Evolutionary conservation across 2,113 vertebrate genomes (phyloP), one percentile per base, ranked within the genome.

Genomic region (Sclerurus mexicanus): DNA sequence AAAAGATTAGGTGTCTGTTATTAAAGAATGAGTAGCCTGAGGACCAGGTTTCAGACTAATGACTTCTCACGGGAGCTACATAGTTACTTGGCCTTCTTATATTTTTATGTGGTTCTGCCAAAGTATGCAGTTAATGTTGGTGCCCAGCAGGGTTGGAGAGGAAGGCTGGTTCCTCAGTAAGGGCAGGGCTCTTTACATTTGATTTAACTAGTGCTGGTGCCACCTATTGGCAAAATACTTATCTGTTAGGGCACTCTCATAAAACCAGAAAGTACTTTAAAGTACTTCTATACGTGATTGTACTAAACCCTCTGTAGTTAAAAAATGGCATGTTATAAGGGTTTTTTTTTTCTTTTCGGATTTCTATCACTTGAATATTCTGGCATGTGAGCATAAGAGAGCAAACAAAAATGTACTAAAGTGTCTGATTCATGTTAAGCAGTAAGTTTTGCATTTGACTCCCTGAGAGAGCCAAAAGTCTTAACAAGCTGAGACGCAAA

Each of bases 221-320:
- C 91, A 96, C 63, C 90, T 95, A 53, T 94, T 93, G 88, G 71
- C 67, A 85, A 85, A 91, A 79, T 55, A 55, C 12, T 63, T 64
- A 83, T 16, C 35, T 71, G 39, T 85, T 85, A 62, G 27, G 7
- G 35, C 15, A 11, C 12, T 76, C 52, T 87, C 64, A 58, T 71
- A 72, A 69, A 52, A 66, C 27, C 17, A 89, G 37, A 42, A 56
- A 66, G 47, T 78, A 58, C 55, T 58, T 87, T 46, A 25, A 72
- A 77, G 39, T 85, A 56, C 62, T 91, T 91, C 11, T 76, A 44
- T 56, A 79, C 21, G 12, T 52, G 11, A 28, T n/a, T 79, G 35
- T 73, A n/a, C 75, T 79, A 94, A 93, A 75, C 10, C 4, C 5
- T 69, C 13, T 49, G 12, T 68, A 63, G n/a, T 80, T 19, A 66